Percentiles rank a stretch among this genome's conserved stretches.
These are phyloP conservation scores for Micromys minutus DNA, from an alignment of 2,113 vertebrate genomes.

Conservation along the genomic window DNA sequence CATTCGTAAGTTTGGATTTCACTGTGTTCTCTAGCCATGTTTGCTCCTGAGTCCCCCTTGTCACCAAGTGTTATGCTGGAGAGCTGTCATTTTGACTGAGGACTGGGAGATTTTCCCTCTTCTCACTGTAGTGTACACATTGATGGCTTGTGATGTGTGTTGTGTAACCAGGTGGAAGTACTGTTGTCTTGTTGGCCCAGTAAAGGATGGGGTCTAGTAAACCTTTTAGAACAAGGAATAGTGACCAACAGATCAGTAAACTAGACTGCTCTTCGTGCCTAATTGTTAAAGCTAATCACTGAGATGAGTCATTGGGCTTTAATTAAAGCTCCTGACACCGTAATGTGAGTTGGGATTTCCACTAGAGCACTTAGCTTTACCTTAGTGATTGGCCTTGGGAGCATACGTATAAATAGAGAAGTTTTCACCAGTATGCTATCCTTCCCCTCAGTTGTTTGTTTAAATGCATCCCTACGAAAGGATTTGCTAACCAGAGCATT, in stretches of 20 bases:
- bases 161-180: background rate
- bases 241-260: constrained; percentile 44
- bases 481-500: constrained; percentile 4
- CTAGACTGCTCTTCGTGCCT: background rate
- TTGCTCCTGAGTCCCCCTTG: background rate
- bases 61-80: background rate
- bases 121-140: background rate
- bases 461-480: background rate
- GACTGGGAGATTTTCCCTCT: background rate
- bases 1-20: constrained; percentile 42
- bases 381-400: constrained; percentile 64
- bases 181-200: background rate
- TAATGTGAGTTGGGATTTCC: constrained; percentile 60
- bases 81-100: background rate
- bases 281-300: constrained; percentile 57
- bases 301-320: constrained; percentile 51
- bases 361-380: constrained; percentile 57
- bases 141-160: background rate
- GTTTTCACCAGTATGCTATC: constrained; percentile 36
- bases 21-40: background rate
- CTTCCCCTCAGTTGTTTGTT: constrained; percentile 37
- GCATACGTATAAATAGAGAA: constrained; percentile 57
- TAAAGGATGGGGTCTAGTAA: background rate
- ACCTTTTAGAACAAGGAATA: background rate
- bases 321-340: constrained; percentile 50